Evolutionary conservation across 2,888 invertebrate genomes (phyloP), one percentile per base, ranked within the genome.

Genomic region (Diploptera punctata): DNA sequence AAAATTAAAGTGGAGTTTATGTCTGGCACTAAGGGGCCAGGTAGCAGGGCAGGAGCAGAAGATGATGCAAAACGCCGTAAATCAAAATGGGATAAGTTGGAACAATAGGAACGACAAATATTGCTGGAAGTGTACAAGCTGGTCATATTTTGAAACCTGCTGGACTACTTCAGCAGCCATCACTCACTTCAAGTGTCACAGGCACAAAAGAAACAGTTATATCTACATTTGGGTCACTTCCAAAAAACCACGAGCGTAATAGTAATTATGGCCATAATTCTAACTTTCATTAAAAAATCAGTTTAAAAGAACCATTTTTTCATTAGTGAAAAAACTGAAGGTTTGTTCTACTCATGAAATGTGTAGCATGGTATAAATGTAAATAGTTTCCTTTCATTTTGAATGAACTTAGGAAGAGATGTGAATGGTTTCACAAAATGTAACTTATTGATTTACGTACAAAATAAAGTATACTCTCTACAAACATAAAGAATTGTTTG

Each of bases 141-240:
- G 87, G 87, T 0, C 82, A 81, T 31, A 84, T 86, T 9, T 86
- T 90, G 31, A 91, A 91, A 79, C 89, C 91, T 67, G 89, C 90
- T 0, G 89, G 92, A 1, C 84, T 93, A 9, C 86, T 93, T 13
- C 81, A 82, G 9, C 91, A 91, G 79, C 90, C 91, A 43, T 90
- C 93, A 0, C 84, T 94, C 47, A 93, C 95, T 0, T 90, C 91
- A 13, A 92, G 91, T 61, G 92, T 92, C 0, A 94, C 96, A 0
- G 96, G 95, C 44, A 95, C 95, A 2, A 97, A 96, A 82, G 91
- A 95, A 18, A 97, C 96, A 0, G 92, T 97, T 52, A 97, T 97
- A 79, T 95, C 95, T 24, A 97, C 97, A 24, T 95, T 96, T 84
- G 97, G 97, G 31, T 94, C 94, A 18, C 86, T 97, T 77, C 93